These are phyloP conservation scores for Gambusia holbrooki DNA, from an alignment of 2,113 vertebrate species.

Conservation along the genomic window DNA sequence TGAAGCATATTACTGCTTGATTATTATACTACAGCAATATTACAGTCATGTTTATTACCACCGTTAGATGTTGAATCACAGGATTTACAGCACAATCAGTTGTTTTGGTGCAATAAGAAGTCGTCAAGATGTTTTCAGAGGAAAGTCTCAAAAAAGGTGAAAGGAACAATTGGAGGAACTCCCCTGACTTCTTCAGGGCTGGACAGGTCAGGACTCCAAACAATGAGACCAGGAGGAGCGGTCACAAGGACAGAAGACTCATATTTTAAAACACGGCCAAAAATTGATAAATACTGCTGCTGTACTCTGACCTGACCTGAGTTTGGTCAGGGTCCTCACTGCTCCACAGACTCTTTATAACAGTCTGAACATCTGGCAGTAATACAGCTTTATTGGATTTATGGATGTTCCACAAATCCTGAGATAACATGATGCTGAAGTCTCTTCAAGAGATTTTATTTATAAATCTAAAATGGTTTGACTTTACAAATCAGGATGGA, in stretches of 20 bases:
- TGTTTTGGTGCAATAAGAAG: constrained; percentile 38
- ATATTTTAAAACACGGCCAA: neutral
- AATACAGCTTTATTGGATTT: too few species aligned
- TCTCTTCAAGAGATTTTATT: too few species aligned
- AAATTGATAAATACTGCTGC: neutral
- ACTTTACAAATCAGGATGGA: too few species aligned
- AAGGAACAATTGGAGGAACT: constrained; percentile 74
- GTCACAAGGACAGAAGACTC: neutral
- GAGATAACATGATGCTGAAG: too few species aligned
- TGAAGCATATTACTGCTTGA: neutral
- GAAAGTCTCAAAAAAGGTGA: constrained; percentile 21
- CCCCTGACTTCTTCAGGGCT: constrained; percentile 24
- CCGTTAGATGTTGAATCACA: neutral
- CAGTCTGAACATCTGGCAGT: too few species aligned
- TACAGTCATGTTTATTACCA: neutral
- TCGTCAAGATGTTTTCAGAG: constrained; percentile 26
- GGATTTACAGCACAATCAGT: constrained; percentile 6
- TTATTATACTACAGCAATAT: neutral
- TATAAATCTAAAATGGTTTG: too few species aligned
- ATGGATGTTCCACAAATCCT: too few species aligned
- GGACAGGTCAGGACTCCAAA: constrained; percentile 28
- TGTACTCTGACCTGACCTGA: neutral
- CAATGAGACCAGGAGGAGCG: constrained; percentile 30
- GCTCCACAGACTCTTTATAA: too few species aligned
- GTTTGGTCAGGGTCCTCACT: too few species aligned